A percentile compares a stretch with the other conserved stretches of the same genome.
phyloP scores from a whole-genome alignment of 2,113 vertebrate species.

The Neotoma lepida region DNA sequence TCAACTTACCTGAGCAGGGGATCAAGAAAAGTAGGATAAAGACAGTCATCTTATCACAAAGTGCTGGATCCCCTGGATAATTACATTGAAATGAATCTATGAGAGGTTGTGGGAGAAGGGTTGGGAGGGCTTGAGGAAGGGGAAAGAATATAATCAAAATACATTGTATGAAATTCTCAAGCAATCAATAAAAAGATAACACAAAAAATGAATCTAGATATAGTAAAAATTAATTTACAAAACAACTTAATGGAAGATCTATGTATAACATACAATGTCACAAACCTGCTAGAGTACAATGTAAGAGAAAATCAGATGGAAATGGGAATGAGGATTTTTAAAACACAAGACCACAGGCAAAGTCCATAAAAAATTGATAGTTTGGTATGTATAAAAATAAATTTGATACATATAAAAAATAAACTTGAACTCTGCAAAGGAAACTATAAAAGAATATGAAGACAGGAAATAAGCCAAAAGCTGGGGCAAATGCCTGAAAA shows the following conservation, averaged over 20 bases:
- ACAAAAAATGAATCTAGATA: not conserved
- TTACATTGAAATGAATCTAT: not conserved
- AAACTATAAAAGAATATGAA: not conserved
- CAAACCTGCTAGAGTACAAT: not conserved
- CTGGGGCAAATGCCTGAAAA: not conserved
- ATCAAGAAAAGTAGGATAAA: not conserved
- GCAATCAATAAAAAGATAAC: not conserved
- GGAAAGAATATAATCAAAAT: not conserved
- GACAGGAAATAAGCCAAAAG: not conserved
- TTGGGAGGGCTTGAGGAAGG: not conserved
- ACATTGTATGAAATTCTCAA: not conserved
- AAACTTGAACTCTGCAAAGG: not conserved
- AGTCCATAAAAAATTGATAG: not conserved
- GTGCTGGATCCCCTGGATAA: not conserved
- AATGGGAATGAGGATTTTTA: not conserved
- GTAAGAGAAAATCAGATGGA: not conserved
- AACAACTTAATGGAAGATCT: not conserved
- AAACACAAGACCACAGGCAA: not conserved
- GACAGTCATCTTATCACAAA: not conserved
- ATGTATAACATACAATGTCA: not conserved
- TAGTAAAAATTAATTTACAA: not conserved
- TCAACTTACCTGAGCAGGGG: not conserved
- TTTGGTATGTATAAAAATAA: too few species aligned
- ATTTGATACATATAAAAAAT: not conserved
- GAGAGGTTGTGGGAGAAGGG: fast-evolving